Evolutionary conservation across 2,888 invertebrate species (phyloP).

Genomic region (Sphaerophoria taeniata): DNA sequence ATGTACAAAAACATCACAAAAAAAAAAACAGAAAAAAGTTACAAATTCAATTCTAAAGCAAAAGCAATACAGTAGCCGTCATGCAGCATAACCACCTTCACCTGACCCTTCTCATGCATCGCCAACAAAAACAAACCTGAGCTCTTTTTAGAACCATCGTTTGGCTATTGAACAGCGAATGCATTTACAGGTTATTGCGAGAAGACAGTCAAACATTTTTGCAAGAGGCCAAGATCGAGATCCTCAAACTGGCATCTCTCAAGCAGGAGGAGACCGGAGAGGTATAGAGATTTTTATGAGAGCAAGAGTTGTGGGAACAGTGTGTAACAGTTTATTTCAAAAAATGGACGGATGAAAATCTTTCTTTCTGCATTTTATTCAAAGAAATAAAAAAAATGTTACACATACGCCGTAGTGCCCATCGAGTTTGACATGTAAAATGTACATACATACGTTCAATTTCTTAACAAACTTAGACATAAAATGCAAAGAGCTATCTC

Average conservation of each 20-base stretch:
- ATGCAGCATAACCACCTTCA: conserved; percentile 69
- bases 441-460: too few species aligned
- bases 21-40: conserved; percentile 42
- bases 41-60: conserved; percentile 67
- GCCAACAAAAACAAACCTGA: neutral
- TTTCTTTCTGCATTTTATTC: neutral
- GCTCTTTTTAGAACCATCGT: conserved; percentile 10
- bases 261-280: conserved; percentile 1
- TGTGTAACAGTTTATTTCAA: conserved; percentile 10
- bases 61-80: conserved; percentile 73
- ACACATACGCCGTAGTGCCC: neutral
- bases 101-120: neutral
- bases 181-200: conserved; percentile 59
- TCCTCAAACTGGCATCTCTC: conserved; percentile 48
- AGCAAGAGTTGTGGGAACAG: conserved; percentile 60
- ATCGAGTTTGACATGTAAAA: too few species aligned
- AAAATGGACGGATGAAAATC: too few species aligned
- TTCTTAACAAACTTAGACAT: too few species aligned
- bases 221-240: conserved; percentile 68
- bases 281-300: conserved; percentile 33
- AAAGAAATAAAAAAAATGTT: neutral
- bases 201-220: conserved; percentile 67
- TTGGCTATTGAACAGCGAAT: conserved; percentile 32
- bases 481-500: too few species aligned
- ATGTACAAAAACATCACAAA: conserved; percentile 22